These are phyloP conservation scores for Bombus fervidus DNA, from an alignment of 1,140 invertebrate species.

Conservation along the genomic window DNA sequence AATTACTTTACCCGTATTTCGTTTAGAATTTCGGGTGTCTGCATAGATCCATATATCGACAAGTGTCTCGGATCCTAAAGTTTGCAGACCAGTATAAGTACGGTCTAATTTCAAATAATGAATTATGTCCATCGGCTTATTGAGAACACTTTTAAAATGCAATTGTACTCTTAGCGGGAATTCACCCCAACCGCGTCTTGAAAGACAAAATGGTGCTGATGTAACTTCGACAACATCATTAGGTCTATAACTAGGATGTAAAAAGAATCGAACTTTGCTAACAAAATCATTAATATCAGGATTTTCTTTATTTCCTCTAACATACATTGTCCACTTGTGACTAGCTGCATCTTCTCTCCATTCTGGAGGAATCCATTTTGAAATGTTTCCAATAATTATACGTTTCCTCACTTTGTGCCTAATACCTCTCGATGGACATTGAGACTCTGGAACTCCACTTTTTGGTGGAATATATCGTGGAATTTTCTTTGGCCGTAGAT, in stretches of 20 bases:
- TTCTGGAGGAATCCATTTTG: slow-evolving; percentile 89
- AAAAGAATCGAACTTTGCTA: slow-evolving; percentile 90
- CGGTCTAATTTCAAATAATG: slow-evolving; percentile 93
- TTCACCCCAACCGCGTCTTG: slow-evolving; percentile 94
- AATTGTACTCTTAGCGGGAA: slow-evolving; percentile 92
- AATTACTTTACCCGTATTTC: not conserved
- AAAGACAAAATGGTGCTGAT: slow-evolving; percentile 91
- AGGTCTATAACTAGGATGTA: slow-evolving; percentile 94
- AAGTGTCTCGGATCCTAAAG: slow-evolving; percentile 90
- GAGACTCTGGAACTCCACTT: slow-evolving; percentile 63
- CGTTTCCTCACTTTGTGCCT: slow-evolving; percentile 75
- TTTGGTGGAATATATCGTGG: slow-evolving; percentile 80
- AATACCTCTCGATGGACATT: slow-evolving; percentile 69
- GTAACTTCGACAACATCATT: slow-evolving; percentile 92
- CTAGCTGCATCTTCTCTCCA: slow-evolving; percentile 87
- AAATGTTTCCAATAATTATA: slow-evolving; percentile 92
- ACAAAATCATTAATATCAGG: slow-evolving; percentile 86
- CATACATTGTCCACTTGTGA: slow-evolving; percentile 95
- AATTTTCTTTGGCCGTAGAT: slow-evolving; percentile 71
- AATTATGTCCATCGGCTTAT: slow-evolving; percentile 91
- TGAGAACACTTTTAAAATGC: slow-evolving; percentile 88
- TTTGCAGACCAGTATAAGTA: slow-evolving; percentile 93
- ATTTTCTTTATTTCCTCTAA: slow-evolving; percentile 86
- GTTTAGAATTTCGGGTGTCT: slow-evolving; percentile 27
- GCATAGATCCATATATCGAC: slow-evolving; percentile 87